phyloP scores from a whole-genome alignment of 2,113 vertebrate genomes.

The Hepsetus odoe region DNA sequence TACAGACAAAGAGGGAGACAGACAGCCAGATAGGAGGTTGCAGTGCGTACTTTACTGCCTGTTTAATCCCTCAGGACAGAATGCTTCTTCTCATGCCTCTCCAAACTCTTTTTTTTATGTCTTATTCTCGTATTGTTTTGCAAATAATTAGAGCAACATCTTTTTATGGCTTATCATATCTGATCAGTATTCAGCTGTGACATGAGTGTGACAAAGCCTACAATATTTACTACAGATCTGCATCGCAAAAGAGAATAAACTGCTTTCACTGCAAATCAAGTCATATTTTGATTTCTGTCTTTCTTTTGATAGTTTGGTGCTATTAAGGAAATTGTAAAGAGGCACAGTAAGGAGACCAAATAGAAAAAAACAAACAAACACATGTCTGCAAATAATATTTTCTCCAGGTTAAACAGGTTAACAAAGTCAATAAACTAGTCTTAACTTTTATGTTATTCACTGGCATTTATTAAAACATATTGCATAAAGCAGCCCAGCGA shows the following conservation, averaged over 20 bases:
- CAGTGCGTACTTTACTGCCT: slow-evolving; percentile 1
- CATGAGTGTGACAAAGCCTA: too few relatives aligned
- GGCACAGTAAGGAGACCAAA: too few relatives aligned
- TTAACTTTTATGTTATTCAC: not conserved
- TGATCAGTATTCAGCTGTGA: not conserved
- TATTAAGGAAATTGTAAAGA: too few relatives aligned
- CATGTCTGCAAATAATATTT: not conserved
- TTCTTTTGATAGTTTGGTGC: not conserved
- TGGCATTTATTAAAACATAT: not conserved
- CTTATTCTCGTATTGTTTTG: not conserved
- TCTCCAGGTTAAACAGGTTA: too few relatives aligned
- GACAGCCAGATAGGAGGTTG: not conserved
- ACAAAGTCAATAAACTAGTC: not conserved
- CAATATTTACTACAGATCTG: too few relatives aligned
- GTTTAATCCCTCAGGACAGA: not conserved
- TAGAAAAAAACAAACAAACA: not conserved
- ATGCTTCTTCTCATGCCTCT: not conserved
- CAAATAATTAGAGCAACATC: not conserved
- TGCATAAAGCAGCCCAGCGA: not conserved
- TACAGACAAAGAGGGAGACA: slow-evolving; percentile 22
- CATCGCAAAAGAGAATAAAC: too few relatives aligned
- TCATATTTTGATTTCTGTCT: not conserved
- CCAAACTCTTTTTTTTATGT: not conserved
- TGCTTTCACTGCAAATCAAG: not conserved
- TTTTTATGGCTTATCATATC: not conserved